Conservation (phyloP, 2,888 invertebrate genomes). For the Cerastoderma edule region DNA sequence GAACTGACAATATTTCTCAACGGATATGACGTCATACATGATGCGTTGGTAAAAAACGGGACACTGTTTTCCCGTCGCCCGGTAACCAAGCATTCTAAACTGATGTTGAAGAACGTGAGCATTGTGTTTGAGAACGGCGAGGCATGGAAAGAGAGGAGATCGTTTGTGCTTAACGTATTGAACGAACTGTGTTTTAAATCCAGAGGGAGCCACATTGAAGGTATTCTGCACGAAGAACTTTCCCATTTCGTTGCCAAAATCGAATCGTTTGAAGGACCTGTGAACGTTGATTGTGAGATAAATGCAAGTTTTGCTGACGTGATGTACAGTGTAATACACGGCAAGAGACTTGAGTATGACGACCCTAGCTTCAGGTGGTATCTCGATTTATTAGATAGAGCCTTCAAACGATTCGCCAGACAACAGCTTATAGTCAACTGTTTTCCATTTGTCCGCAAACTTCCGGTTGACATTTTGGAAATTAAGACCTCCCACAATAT, state of each 20-base stretch:
- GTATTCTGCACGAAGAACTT: conserved; percentile 44
- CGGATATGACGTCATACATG: conserved; percentile 36
- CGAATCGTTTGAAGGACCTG: conserved; percentile 22
- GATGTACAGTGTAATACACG: conserved; percentile 54
- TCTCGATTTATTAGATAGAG: conserved; percentile 26
- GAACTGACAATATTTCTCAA: conserved; percentile 36
- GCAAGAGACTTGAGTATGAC: conserved; percentile 39
- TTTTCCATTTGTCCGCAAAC: conserved; percentile 41
- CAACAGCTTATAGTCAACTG: not conserved
- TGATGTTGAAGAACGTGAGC: not conserved
- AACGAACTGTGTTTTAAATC: conserved; percentile 46
- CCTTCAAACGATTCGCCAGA: conserved; percentile 14
- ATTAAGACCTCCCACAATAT: not conserved
- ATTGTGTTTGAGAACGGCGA: conserved; percentile 38
- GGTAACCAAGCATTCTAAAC: not conserved
- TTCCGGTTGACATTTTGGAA: conserved; percentile 46
- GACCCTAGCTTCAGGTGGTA: conserved; percentile 43
- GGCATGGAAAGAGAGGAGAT: conserved; percentile 46
- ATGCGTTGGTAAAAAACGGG: conserved; percentile 41
- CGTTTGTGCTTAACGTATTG: conserved; percentile 33
- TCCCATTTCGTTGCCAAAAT: conserved; percentile 29
- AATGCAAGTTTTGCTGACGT: conserved; percentile 60
- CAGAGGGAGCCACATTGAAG: conserved; percentile 29
- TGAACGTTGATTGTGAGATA: conserved; percentile 41
- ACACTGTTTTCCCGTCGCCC: conserved; percentile 36